Base-by-base conservation (phyloP, 1,140 invertebrate genomes). In the Teleopsis dalmanni region DNA sequence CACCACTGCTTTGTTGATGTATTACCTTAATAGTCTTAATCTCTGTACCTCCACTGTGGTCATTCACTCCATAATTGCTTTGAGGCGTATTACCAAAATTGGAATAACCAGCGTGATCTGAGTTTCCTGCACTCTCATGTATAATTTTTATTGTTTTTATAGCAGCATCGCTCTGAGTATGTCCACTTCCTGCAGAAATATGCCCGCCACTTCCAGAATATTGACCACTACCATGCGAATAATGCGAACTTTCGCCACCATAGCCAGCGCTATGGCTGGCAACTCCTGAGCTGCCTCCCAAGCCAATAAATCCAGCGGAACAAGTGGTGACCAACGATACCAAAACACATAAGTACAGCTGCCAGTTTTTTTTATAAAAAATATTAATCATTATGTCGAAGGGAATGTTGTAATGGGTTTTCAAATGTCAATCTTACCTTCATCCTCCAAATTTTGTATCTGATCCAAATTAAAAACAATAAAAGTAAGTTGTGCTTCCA, bases 261-360 rank as follows among this genome's bases (percentile, higher is more conserved):
- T 49, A 29, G n/a, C 41, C 41, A 38, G 26, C 51, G 19, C 55
- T 52, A 19, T 41, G 26, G 10, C 56, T 53, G n/a, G 55, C 48
- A 21, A 5, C 21, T 18, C 34, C 46, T 8, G 31, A 57, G 25
- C 60, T 50, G 33, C 48, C 51, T 14, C 57, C 58, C 8, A 57
- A 25, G n/a, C 51, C 55, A 25, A 64, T 52, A 22, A 67, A 57
- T 38, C 64, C 64, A 25, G 64, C 64, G n/a, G 64, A 60, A 26
- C 61, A 40, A 52, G 58, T 59, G 49, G 59, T 59, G 36, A 66
- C 54, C 33, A 67, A 54, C 31, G 58, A 50, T 51, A 57, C 58
- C 37, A 67, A 55, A 40, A 67, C 21, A 55, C 64, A 67, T 54
- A 67, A 61, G 53, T 64, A 67, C 48, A 67, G 53, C 64, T 67